Base-by-base conservation (phyloP, 2,113 vertebrate species). In the Salminus brasiliensis region DNA sequence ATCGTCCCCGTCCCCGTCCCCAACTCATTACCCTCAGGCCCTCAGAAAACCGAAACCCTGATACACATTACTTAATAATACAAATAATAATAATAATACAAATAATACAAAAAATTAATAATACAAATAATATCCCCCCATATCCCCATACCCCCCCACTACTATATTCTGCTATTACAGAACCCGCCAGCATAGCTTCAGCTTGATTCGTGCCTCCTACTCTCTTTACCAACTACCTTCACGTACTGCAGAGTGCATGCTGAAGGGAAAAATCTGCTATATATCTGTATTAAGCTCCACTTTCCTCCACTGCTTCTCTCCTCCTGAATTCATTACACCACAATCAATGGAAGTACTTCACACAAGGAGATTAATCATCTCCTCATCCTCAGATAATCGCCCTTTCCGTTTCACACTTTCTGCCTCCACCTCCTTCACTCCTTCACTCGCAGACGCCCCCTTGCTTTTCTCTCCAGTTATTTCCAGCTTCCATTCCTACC, bases 321-420 rank as follows among this genome's bases (percentile, higher is more conserved):
- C 63, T 73, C 71, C 71, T 82, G 77, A 68, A 78, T 82, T 79
- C 81, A 85, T 85, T 84, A 80, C 68, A 70, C 41, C 53, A 59
- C 79, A 84, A 87, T 87, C 86, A 84, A 85, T 85, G 80, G 65
- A 65, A 69, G 70, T 53, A 82, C 79, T 82, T 80, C 82, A 39
- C 49, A 83, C 68, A 57, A 76, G 62, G 62, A 78, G 65, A 83
- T 84, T 85, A 82, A 85, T 84, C 79, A 84, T 72, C 70, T 74
- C 62, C 60, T 74, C 72, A 82, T 80, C 81, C 76, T 84, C 71
- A 80, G 73, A 82, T 85, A 84, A 84, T 85, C 77, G 80, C 70
- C 77, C 71, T 70, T 69, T 78, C 80, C 67, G 41, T 72, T 55
- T 72, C 78, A 60, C 74, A 69, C 79, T 57, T 53, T 67, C 47